Evolutionary conservation across 2,888 invertebrate genomes (phyloP).

Genomic region (Drosophila borealis): DNA sequence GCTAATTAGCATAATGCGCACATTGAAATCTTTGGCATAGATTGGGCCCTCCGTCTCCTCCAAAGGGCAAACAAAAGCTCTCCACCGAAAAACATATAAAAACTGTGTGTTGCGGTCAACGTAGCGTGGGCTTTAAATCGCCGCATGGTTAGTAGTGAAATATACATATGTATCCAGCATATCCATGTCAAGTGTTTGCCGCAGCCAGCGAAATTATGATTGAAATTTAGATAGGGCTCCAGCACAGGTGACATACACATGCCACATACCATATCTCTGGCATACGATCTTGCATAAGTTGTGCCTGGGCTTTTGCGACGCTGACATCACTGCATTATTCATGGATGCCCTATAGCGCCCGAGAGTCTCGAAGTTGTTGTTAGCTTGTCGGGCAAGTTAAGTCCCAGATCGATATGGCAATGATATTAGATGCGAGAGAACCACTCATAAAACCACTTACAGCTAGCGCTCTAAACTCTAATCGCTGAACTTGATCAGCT

Average conservation of each 20-base stretch:
- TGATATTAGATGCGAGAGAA: conserved; percentile 3
- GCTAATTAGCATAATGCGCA: conserved; percentile 74
- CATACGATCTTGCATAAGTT: conserved; percentile 52
- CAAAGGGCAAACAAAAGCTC: conserved; percentile 61
- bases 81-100: conserved; percentile 2
- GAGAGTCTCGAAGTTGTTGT: conserved; percentile 36
- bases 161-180: conserved; percentile 24
- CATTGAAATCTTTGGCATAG: conserved; percentile 65
- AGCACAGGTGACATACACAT: conserved; percentile 20
- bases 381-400: conserved; percentile 46
- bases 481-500: conserved; percentile 44
- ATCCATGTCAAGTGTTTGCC: conserved; percentile 71
- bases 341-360: conserved; percentile 42
- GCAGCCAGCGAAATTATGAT: conserved; percentile 72
- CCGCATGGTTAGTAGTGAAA: conserved; percentile 36
- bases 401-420: conserved; percentile 20
- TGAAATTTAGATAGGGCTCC: conserved; percentile 71
- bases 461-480: conserved; percentile 21
- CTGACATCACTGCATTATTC: conserved; percentile 73
- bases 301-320: conserved; percentile 3
- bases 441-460: conserved; percentile 34
- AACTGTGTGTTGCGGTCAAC: conserved; percentile 12
- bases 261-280: conserved; percentile 42
- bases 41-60: conserved; percentile 19
- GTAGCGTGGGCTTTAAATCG: conserved; percentile 73